A percentile compares a stretch with the other conserved stretches of the same genome.
Conservation (phyloP, 2,113 vertebrate species). For the Lates calcarifer region DNA sequence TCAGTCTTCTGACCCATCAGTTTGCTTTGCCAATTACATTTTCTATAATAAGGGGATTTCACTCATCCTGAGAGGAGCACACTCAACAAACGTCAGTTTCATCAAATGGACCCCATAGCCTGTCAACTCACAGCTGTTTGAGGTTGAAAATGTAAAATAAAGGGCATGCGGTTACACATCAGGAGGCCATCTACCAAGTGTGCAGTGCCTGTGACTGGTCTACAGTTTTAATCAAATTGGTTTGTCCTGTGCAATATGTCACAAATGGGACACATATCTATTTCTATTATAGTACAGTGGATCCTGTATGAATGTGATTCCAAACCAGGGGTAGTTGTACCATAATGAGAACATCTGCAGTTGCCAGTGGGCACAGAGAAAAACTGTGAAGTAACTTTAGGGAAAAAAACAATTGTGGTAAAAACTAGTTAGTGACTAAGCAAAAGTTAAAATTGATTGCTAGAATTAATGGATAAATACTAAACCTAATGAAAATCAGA, state of each 20-base stretch:
- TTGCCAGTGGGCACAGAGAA: not conserved
- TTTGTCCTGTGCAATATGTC: not conserved
- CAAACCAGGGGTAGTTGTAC: not conserved
- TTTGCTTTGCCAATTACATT: constrained; percentile 13
- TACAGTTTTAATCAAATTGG: not conserved
- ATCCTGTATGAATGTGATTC: not conserved
- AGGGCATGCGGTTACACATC: not conserved
- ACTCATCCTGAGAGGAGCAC: constrained; percentile 1
- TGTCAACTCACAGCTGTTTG: constrained; percentile 2
- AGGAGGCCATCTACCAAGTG: constrained; percentile 5
- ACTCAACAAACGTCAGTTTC: not conserved
- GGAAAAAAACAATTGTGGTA: not conserved
- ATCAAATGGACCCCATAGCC: not conserved
- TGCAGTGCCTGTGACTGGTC: not conserved
- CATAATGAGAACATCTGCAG: not conserved
- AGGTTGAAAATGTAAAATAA: constrained; percentile 7
- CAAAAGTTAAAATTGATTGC: not conserved
- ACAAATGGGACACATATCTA: not conserved
- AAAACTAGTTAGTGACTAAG: not conserved
- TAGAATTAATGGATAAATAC: not conserved
- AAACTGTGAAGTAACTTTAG: not conserved
- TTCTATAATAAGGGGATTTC: not conserved
- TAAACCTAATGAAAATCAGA: not conserved
- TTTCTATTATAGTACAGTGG: not conserved
- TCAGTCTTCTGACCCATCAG: not conserved